Percentiles rank a stretch among this genome's conserved stretches.
Evolutionary conservation across 2,888 invertebrate species (phyloP).

Genomic region (Phymatocera aterrima): DNA sequence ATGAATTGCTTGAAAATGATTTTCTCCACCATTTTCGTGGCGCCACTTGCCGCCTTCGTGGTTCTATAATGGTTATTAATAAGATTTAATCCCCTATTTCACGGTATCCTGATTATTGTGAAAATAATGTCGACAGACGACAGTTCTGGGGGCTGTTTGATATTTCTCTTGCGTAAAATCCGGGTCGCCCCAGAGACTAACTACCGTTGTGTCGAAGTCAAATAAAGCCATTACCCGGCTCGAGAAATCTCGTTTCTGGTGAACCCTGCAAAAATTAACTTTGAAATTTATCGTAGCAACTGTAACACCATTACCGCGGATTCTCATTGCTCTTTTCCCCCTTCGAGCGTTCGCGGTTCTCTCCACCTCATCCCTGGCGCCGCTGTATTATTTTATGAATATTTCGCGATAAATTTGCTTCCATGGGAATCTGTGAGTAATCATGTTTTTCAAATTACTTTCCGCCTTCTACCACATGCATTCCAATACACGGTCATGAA

Average conservation of each 20-base stretch:
- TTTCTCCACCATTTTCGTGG: conserved; percentile 17
- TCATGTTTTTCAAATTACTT: conserved; percentile 34
- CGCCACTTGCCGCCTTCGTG: not conserved
- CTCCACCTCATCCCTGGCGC: conserved; percentile 15
- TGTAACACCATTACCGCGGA: conserved; percentile 41
- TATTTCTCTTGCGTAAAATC: conserved; percentile 32
- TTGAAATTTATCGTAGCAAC: conserved; percentile 44
- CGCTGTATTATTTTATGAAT: conserved; percentile 43
- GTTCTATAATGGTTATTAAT: conserved; percentile 21
- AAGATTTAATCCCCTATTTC: conserved; percentile 8
- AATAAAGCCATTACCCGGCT: conserved; percentile 38
- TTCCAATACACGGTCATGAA: not conserved
- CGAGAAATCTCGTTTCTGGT: conserved; percentile 41
- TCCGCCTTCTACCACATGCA: not conserved
- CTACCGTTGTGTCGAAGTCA: conserved; percentile 35
- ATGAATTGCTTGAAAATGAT: conserved; percentile 11
- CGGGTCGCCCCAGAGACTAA: conserved; percentile 29
- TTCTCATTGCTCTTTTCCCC: conserved; percentile 32
- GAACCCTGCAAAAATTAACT: conserved; percentile 43
- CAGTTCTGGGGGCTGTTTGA: conserved; percentile 4
- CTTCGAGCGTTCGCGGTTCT: conserved; percentile 7
- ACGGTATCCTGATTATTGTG: conserved; percentile 13
- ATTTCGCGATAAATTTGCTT: conserved; percentile 38
- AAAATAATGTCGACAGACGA: conserved; percentile 26
- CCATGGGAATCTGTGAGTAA: conserved; percentile 8